Evolutionary conservation across 1,140 invertebrate species (phyloP).

Genomic region (Ylistrum balloti): DNA sequence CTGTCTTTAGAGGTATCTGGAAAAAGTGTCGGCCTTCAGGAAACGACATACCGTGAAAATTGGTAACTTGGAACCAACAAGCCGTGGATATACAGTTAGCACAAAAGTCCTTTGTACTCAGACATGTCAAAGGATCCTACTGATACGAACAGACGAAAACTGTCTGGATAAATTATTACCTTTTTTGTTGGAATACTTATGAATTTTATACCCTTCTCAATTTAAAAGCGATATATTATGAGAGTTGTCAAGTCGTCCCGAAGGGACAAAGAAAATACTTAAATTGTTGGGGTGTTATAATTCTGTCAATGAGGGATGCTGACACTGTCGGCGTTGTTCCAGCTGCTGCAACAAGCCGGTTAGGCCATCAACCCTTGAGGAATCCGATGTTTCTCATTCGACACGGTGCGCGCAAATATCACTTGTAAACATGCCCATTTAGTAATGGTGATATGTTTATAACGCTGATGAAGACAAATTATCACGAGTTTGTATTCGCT

Average conservation of each 20-base stretch:
- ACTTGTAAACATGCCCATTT: conserved; percentile 38
- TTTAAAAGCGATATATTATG: conserved; percentile 29
- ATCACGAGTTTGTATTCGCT: conserved; percentile 25
- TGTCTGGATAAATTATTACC: neutral
- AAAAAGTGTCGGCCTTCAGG: neutral
- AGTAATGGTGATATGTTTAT: conserved; percentile 35
- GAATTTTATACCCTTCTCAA: conserved; percentile 11
- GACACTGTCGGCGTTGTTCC: neutral
- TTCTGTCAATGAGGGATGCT: neutral
- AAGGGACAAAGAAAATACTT: neutral
- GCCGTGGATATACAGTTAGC: neutral
- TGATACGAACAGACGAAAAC: neutral
- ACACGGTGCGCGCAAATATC: conserved; percentile 27
- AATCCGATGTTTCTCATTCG: conserved; percentile 33
- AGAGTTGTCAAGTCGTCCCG: neutral
- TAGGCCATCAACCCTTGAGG: neutral
- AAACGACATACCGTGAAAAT: conserved; percentile 31
- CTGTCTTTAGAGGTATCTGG: neutral
- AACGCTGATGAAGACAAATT: conserved; percentile 38
- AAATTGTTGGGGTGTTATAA: neutral
- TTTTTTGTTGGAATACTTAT: neutral
- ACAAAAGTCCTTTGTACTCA: neutral
- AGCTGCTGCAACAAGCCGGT: conserved; percentile 14
- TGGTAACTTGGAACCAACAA: neutral
- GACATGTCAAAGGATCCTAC: neutral